Evolutionary conservation across 2,888 invertebrate genomes (phyloP).

Genomic region (Acanthacorydalis orientalis): DNA sequence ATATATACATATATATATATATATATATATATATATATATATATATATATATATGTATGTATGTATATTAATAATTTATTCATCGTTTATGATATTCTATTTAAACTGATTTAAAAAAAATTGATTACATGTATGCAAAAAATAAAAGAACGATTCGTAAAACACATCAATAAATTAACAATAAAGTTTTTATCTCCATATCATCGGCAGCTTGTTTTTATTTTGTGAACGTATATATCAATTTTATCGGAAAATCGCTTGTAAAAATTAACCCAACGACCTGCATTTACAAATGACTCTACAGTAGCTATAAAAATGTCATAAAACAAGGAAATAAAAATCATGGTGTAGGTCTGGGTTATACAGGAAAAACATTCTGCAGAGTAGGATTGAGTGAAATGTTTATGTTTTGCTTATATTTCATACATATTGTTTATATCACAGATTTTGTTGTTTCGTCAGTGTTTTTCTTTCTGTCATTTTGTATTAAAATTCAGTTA

Average conservation of each 20-base stretch:
- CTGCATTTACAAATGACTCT: constrained; percentile 26
- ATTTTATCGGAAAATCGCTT: background rate
- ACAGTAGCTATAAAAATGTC: constrained; percentile 26
- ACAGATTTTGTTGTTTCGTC: too few species aligned
- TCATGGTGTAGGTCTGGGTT: constrained; percentile 23
- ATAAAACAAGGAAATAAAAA: constrained; percentile 27
- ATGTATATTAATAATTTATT: too few species aligned
- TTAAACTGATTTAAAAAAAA: background rate
- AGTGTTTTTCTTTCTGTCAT: too few species aligned
- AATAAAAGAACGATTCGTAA: background rate
- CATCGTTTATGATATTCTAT: too few species aligned
- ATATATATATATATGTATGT: constrained; percentile 1
- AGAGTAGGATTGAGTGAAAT: background rate
- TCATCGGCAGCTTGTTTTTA: background rate
- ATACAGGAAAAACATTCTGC: background rate
- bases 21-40: background rate
- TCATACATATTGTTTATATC: background rate
- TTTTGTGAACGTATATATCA: too few species aligned
- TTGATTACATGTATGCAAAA: background rate
- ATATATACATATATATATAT: background rate
- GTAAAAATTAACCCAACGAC: constrained; percentile 12
- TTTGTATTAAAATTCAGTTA: too few species aligned
- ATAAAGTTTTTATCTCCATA: background rate
- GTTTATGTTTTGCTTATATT: background rate
- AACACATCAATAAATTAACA: background rate